These are phyloP conservation scores for Bombus soroeensis DNA, from an alignment of 1,140 invertebrate species.

Conservation along the genomic window DNA sequence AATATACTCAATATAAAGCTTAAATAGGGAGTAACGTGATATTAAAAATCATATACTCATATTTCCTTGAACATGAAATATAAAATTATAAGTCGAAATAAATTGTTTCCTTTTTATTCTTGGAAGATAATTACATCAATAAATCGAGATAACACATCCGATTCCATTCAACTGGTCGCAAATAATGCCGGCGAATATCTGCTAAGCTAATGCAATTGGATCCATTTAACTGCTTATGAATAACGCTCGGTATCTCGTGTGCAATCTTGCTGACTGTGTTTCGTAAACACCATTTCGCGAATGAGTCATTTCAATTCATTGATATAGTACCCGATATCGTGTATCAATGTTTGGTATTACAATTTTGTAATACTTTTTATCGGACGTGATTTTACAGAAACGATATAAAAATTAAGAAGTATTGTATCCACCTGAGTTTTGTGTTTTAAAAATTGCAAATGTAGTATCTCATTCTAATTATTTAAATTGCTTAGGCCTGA, in stretches of 20 bases:
- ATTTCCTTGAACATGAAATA: too few species aligned
- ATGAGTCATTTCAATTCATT: conserved; percentile 6
- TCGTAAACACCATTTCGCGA: conserved; percentile 11
- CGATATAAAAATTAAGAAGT: not conserved
- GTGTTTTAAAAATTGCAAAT: too few species aligned
- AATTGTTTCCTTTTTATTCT: not conserved
- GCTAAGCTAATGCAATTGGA: not conserved
- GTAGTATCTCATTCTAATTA: too few species aligned
- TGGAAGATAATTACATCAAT: not conserved
- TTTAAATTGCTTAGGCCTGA: too few species aligned
- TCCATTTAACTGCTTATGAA: conserved; percentile 13
- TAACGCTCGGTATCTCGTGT: not conserved
- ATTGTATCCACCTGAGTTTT: too few species aligned
- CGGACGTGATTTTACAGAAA: not conserved
- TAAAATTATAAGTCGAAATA: too few species aligned
- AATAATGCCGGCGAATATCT: not conserved
- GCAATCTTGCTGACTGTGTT: conserved; percentile 25
- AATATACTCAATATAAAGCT: too few species aligned
- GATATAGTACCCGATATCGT: not conserved
- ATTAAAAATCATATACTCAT: too few species aligned
- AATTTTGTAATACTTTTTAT: not conserved
- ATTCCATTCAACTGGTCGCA: not conserved
- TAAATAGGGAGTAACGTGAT: too few species aligned
- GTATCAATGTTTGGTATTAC: not conserved
- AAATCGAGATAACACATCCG: not conserved